A percentile compares a stretch with the other conserved stretches of the same genome.
phyloP scores from a whole-genome alignment of 2,113 vertebrate species.

The Sinocyclocheilus anophthalmus region DNA sequence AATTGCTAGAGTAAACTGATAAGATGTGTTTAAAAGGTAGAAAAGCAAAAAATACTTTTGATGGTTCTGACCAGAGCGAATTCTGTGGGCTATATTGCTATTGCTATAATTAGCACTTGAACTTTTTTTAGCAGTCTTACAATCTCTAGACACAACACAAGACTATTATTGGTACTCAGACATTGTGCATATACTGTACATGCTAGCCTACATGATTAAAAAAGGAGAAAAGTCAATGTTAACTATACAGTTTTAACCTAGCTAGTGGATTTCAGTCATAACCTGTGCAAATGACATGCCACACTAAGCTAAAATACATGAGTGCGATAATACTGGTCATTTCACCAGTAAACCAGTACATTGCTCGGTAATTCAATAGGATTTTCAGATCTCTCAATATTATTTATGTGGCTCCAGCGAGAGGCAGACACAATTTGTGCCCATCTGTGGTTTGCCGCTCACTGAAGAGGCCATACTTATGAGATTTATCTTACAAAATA shows the following conservation, averaged over 20 bases:
- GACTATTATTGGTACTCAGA: neutral
- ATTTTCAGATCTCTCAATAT: conserved; percentile 22
- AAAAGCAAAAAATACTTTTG: neutral
- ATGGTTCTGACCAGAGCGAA: neutral
- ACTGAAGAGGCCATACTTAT: conserved; percentile 19
- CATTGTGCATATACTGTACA: neutral
- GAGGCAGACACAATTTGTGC: conserved; percentile 20
- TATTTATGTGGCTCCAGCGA: conserved; percentile 17
- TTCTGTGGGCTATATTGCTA: neutral
- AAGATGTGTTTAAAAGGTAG: neutral
- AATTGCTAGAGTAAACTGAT: neutral
- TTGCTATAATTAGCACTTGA: neutral
- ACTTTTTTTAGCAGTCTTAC: neutral
- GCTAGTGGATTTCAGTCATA: neutral
- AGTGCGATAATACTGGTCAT: neutral
- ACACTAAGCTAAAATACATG: neutral
- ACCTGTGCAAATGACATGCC: neutral
- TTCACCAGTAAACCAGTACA: neutral
- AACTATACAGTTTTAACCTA: neutral
- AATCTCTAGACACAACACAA: neutral
- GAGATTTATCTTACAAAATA: conserved; percentile 25
- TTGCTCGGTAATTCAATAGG: conserved; percentile 7
- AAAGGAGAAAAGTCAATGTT: conserved; percentile 11
- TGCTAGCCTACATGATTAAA: neutral
- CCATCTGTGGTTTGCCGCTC: neutral